These are phyloP conservation scores for Menidia menidia DNA, from an alignment of 2,797 vertebrate genomes.

Conservation along the genomic window DNA sequence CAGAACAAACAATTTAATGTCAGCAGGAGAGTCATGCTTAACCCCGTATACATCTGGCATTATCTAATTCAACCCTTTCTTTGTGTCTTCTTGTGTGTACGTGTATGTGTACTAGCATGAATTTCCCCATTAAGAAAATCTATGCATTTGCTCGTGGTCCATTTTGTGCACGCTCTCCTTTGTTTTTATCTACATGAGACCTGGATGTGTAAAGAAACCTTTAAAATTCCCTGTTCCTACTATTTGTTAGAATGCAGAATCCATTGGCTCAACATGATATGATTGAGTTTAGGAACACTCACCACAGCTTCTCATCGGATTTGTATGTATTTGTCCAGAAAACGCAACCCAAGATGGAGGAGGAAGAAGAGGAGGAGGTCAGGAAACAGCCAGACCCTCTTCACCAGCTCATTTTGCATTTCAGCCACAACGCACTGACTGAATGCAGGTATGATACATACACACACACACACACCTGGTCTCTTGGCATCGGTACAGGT, in stretches of 20 bases:
- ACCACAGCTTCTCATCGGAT: constrained; percentile 22
- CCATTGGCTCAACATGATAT: not conserved
- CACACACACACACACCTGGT: constrained; percentile 40
- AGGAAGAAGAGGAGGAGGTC: constrained; percentile 91
- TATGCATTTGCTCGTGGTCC: constrained; percentile 30
- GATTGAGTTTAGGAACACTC: not conserved
- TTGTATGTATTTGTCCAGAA: constrained; percentile 83
- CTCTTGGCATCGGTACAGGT: constrained; percentile 46
- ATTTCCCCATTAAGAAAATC: constrained; percentile 30
- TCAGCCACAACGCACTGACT: constrained; percentile 95
- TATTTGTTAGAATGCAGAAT: not conserved
- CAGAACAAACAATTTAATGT: constrained; percentile 10
- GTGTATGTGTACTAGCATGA: constrained; percentile 51
- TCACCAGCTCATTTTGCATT: constrained; percentile 97
- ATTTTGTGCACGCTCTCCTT: constrained; percentile 61
- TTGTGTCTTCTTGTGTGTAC: not conserved
- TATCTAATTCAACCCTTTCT: constrained; percentile 20
- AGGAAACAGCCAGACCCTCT: constrained; percentile 93
- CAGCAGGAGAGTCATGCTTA: constrained; percentile 52
- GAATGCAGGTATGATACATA: constrained; percentile 87
- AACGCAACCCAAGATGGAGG: constrained; percentile 89
- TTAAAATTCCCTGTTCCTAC: not conserved
- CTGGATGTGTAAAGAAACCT: constrained; percentile 19
- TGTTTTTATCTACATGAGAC: constrained; percentile 42
- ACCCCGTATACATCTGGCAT: constrained; percentile 42